Conservation (phyloP, 2,888 invertebrate genomes). For the Syritta pipiens region DNA sequence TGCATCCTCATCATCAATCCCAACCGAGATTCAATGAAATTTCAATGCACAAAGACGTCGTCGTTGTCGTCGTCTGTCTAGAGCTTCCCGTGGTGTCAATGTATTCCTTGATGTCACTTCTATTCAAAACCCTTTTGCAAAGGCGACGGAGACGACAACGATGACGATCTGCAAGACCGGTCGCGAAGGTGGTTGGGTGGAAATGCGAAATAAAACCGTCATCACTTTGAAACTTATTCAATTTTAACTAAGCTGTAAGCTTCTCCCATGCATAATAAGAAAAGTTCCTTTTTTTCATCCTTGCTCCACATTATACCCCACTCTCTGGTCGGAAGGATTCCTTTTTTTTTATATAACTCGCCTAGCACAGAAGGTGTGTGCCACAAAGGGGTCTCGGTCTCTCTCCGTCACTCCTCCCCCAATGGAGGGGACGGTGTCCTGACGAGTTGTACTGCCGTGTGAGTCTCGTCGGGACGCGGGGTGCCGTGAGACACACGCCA, state of each 20-base stretch:
- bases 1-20: constrained; percentile 26
- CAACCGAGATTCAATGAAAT: constrained; percentile 48
- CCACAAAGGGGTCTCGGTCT: too few species aligned
- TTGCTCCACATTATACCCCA: constrained; percentile 41
- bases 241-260: constrained; percentile 71
- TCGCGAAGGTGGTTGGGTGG: too few species aligned
- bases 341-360: constrained; percentile 17
- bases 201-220: constrained; percentile 65
- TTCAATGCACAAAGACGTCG: constrained; percentile 20
- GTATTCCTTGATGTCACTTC: constrained; percentile 51
- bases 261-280: constrained; percentile 70
- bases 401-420: too few species aligned
- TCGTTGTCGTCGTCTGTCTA: constrained; percentile 24
- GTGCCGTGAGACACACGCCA: constrained; percentile 23
- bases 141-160: constrained; percentile 18
- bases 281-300: constrained; percentile 52
- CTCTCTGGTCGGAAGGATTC: constrained; percentile 15
- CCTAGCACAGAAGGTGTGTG: constrained; percentile 16
- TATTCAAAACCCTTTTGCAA: constrained; percentile 36
- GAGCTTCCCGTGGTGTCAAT: constrained; percentile 46
- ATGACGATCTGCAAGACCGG: constrained; percentile 11
- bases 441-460: constrained; percentile 55
- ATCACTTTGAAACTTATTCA: constrained; percentile 71
- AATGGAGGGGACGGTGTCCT: too few species aligned
- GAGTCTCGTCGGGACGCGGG: constrained; percentile 28